Evolutionary conservation across 2,888 invertebrate species (phyloP).

Genomic region (Rugalucina vietnamica): DNA sequence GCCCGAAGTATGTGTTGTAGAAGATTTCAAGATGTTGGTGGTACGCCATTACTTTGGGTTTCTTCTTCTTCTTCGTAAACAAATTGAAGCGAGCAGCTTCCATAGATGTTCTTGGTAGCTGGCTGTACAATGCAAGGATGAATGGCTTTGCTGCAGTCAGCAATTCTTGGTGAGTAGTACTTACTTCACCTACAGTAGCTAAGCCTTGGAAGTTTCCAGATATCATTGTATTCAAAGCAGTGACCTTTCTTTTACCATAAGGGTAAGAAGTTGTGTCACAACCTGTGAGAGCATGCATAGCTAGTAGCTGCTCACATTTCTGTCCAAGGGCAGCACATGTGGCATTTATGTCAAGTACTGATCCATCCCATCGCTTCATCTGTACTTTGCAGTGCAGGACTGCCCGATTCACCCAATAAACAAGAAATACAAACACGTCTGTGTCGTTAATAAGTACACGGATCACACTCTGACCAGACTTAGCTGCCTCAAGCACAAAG

Average conservation of each 20-base stretch:
- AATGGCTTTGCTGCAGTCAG: neutral
- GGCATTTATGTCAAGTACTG: no score
- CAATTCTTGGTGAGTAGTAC: neutral
- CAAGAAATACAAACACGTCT: constrained; percentile 18
- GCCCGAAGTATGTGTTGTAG: constrained; percentile 29
- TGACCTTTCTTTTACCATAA: no score
- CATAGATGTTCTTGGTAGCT: constrained; percentile 27
- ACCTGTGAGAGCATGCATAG: constrained; percentile 32
- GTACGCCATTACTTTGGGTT: constrained; percentile 17
- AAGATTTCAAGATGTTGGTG: constrained; percentile 37
- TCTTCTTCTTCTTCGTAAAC: constrained; percentile 23
- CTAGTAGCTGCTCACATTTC: constrained; percentile 23
- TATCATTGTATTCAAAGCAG: constrained; percentile 12
- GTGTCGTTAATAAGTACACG: constrained; percentile 28
- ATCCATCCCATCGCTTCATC: no score
- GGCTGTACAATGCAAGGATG: constrained; percentile 17
- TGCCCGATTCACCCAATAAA: constrained; percentile 9
- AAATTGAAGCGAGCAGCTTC: constrained; percentile 36
- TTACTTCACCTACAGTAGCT: neutral
- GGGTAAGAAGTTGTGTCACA: constrained; percentile 25
- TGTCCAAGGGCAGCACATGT: constrained; percentile 25
- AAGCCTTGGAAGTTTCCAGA: neutral
- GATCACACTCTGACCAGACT: neutral
- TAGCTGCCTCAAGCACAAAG: constrained; percentile 10
- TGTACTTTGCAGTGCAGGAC: constrained; percentile 22